These are phyloP conservation scores for Nowickia ferox DNA, from an alignment of 2,888 invertebrate genomes.

Conservation along the genomic window DNA sequence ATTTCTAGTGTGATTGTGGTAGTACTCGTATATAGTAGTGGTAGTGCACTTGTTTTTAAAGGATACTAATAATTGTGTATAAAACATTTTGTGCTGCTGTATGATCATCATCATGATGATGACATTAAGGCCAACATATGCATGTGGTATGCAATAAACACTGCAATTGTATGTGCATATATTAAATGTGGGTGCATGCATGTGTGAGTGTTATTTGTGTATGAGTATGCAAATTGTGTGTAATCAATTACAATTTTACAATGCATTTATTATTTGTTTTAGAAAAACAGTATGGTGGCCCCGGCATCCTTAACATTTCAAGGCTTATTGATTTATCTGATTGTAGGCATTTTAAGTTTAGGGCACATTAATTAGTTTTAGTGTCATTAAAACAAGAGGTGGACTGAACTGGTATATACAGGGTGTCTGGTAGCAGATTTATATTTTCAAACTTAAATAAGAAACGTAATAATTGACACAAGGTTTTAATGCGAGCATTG, in stretches of 20 bases:
- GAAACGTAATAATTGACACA: too few relatives aligned
- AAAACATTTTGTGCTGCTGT: conserved; percentile 37
- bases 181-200: background rate
- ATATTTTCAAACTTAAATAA: too few relatives aligned
- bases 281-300: conserved; percentile 29
- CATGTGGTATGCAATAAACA: background rate
- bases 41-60: conserved; percentile 57
- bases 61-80: conserved; percentile 58
- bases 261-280: conserved; percentile 66
- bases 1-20: conserved; percentile 42
- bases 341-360: conserved; percentile 64
- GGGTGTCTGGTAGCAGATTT: too few relatives aligned
- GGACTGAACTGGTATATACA: too few relatives aligned
- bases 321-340: conserved; percentile 69
- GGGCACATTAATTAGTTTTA: conserved; percentile 71
- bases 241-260: conserved; percentile 69
- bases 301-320: conserved; percentile 37
- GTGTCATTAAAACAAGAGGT: conserved; percentile 42
- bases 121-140: conserved; percentile 4
- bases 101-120: background rate
- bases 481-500: too few relatives aligned
- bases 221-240: conserved; percentile 54
- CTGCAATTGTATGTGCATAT: background rate
- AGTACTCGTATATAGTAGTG: conserved; percentile 28
- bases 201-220: background rate